phyloP scores from a whole-genome alignment of 2,113 vertebrate genomes.

The Crypturellus undulatus region DNA sequence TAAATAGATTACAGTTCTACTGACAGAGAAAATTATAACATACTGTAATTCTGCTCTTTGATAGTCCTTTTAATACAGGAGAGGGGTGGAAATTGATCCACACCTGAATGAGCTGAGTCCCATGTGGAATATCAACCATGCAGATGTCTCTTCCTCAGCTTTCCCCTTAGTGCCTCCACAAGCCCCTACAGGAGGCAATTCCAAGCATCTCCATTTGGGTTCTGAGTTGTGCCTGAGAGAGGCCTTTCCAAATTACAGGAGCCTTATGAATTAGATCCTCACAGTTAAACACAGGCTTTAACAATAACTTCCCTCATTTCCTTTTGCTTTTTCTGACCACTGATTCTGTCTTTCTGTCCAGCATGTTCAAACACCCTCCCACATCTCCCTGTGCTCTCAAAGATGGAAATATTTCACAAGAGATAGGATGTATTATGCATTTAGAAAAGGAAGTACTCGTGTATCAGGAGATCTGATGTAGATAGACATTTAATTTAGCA shows the following conservation, averaged over 20 bases:
- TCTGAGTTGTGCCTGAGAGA: background rate
- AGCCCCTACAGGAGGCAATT: background rate
- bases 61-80: background rate
- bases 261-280: background rate
- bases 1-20: constrained; percentile 40
- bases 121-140: background rate
- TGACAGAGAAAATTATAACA: constrained; percentile 13
- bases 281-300: background rate
- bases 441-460: background rate
- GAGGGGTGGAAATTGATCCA: background rate
- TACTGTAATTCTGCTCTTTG: background rate
- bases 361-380: background rate
- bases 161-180: background rate
- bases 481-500: background rate
- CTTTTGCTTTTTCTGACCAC: background rate
- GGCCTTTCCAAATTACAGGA: background rate
- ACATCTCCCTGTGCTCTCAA: background rate
- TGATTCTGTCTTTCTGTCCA: background rate
- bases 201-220: background rate
- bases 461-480: background rate
- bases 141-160: background rate
- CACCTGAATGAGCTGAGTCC: background rate
- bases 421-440: background rate
- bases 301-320: background rate
- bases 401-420: background rate